Conservation (phyloP, 2,797 vertebrate genomes). For the Squalus acanthias region DNA sequence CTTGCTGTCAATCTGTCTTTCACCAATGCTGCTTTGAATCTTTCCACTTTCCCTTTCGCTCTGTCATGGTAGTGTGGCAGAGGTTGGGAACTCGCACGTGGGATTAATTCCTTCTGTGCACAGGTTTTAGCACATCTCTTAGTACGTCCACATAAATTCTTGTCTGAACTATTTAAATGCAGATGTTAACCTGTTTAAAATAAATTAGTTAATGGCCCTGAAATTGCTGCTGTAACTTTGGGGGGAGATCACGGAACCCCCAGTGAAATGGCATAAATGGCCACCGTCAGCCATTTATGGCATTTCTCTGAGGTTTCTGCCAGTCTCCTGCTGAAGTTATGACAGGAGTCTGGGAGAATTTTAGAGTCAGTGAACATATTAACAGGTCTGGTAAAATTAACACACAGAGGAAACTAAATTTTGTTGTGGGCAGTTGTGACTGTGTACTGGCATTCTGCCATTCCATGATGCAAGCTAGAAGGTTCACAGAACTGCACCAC, state of each 20-base stretch:
- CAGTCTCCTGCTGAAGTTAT: background rate
- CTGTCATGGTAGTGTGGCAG: background rate
- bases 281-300: background rate
- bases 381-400: background rate
- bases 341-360: background rate
- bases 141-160: background rate
- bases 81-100: no score
- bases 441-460: background rate
- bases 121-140: background rate
- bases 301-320: background rate
- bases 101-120: background rate
- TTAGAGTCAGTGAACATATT: background rate
- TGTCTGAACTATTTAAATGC: background rate
- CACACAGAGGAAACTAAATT: background rate
- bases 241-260: background rate
- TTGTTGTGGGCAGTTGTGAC: background rate
- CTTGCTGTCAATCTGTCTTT: background rate
- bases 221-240: background rate
- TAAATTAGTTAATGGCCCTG: background rate
- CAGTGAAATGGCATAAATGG: background rate
- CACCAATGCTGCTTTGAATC: background rate
- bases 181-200: background rate
- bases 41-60: background rate
- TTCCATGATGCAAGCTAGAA: background rate
- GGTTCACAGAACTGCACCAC: background rate